Base-by-base conservation (phyloP, 2,797 vertebrate species). In the Melanotaenia nigrans region DNA sequence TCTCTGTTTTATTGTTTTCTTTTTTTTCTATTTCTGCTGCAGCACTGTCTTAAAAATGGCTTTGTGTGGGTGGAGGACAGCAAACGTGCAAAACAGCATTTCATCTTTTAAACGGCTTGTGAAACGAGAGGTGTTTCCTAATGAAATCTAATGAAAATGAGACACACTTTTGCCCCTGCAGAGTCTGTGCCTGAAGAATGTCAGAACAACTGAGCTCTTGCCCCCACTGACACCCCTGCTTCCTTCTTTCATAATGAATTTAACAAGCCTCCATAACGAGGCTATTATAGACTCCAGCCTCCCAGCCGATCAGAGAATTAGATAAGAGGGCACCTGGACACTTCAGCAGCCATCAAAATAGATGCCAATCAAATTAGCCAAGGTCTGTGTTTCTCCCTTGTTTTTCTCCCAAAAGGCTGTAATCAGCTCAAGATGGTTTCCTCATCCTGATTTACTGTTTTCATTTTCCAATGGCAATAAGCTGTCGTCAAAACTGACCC, bases 311-410 rank as follows among this genome's bases (percentile, higher is more conserved):
- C 79, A 76, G 86, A 88, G 84, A 89, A 91, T 92, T 89, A 90
- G 90, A 91, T 91, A 90, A 91, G 88, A 89, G 88, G 88, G 87
- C 89, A 93, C 90, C 90, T 93, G 90, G 89, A 92, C 90, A 90
- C 90, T 93, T 93, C 89, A 92, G 83, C 86, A 86, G 80, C 83
- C 85, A 88, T 93, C 92, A 88, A 82, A 88, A 87, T 78, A 88
- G 82, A 90, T 83, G 90, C 87, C 92, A 91, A 90, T 93, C 88
- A 92, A 85, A 91, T 93, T 88, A 92, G 75, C 74, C 32, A 11
- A 47, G 68, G 85, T 81, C 87, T 89, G 79, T 61, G 63, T 64
- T 74, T 82, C 74, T 80, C 42, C 25, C 63, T 77, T 82, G 68
- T 88, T 91, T 86, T 77, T 35, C 74, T 79, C 72, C 69, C 30